Evolutionary conservation across 2,888 invertebrate genomes (phyloP), one percentile per base, ranked within the genome.

Genomic region (Herminia tarsipennalis): DNA sequence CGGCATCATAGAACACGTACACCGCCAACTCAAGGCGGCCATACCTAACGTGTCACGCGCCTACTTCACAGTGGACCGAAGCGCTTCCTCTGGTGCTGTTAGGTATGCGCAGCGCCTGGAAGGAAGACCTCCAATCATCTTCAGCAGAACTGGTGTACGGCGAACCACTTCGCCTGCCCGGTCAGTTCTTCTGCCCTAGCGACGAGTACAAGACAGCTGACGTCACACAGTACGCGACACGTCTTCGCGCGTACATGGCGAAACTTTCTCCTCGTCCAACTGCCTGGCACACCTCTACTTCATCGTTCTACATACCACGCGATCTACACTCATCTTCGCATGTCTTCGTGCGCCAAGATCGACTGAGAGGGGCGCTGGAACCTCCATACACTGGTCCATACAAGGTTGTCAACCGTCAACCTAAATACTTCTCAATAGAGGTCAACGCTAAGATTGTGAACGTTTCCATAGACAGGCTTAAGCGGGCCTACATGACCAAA

Each of bases 401-500:
- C 10, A 33, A 21, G 12, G 33, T 39, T 6, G 29, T 48, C 38
- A 42, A 6, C 5, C 27, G 41, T 0, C 28, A 10, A 2, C 21
- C 18, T 6, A 47, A 47, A 27, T 37, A 32, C 4, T 10, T 47
- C 3, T 21, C 36, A 8, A 16, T 47, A 6, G 37, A 37, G 0
- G 22, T 47, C 0, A 2, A 28, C 0, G 47, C 37, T 1, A 41
- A 33, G 10, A 27, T 3, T 6, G 21, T 9, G 5, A 36, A 30
- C 2, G 56, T 65, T 1, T 38, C 54, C 0, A 48, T 68, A 5
- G 60, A 70, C 34, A 34, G 64, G 0, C 9, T 67, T 1, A 66
- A 66, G 24, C 63, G 64, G 3, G 66, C 64, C 2, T 58, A 39
- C 8, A 24, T 24, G n/a, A n/a, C n/a, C n/a, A n/a, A n/a, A n/a